Base-by-base conservation (phyloP, 2,888 invertebrate species). In the Sclerodermus sp. region DNA sequence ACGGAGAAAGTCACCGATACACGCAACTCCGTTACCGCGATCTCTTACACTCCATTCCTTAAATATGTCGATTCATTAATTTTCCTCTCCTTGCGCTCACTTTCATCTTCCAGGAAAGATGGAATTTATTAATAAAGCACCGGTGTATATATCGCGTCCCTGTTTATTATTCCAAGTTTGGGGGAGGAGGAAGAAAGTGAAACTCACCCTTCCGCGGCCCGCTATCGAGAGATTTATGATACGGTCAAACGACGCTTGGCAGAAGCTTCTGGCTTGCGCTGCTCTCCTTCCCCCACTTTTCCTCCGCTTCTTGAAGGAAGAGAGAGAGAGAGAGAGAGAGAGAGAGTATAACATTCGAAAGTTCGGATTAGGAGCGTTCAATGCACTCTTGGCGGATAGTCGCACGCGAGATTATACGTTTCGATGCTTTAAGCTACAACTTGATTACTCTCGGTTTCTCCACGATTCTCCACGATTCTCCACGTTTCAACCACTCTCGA, bases 201-300 rank as follows among this genome's bases (percentile, higher is more conserved):
- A 13, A 12, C 12, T 51, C 46, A 14, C 14, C 36, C 16, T 37
- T 14, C 31, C 30, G n/a, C 36, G 18, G 37, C 30, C 37, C n/a
- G 29, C 41, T 58, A 65, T 58, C 52, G 57, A 67, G 55, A 64
- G 67, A 69, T 69, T 69, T 68, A 69, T 57, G 53, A 51, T 47
- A 14, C 56, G 53, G 50, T 52, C 49, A 57, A 62, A 59, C 52
- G 65, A 67, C 56, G 55, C 53, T 64, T 55, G 57, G 55, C 62
- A 64, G 60, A 58, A 49, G 54, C 47, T 45, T 34, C 34, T 34
- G n/a, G 34, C 13, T 12, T 4, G n/a, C 34, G 34, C 10, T 34
- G 34, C 6, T 12, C 6, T 13, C 13, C 34, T 12, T 12, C 13
- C 34, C 10, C 34, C 34, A n/a, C 13, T 12, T 6, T 10, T 30